phyloP scores from a whole-genome alignment of 2,797 vertebrate species.

The Erpetoichthys calabaricus region DNA sequence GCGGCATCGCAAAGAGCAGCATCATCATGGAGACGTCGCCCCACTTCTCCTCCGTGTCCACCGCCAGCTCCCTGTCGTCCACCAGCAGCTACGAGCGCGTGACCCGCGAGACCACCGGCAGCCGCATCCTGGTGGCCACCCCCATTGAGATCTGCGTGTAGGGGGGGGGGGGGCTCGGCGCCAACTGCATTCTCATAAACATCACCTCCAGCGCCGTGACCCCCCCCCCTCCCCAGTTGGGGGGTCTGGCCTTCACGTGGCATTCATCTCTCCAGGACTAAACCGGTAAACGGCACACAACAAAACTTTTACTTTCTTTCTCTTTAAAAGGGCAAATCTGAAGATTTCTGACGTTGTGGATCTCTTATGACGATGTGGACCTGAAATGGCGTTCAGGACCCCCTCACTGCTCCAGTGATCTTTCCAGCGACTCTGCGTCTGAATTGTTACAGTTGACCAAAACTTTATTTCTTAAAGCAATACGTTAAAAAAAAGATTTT shows the following conservation, averaged over 20 bases:
- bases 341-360: slow-evolving; percentile 5
- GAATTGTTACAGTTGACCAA: slow-evolving; percentile 36
- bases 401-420: slow-evolving; percentile 13
- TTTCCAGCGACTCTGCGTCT: slow-evolving; percentile 10
- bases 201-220: slow-evolving; percentile 5
- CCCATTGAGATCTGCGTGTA: slow-evolving; percentile 69
- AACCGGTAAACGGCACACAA: not conserved
- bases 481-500: slow-evolving; percentile 30
- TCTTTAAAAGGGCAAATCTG: slow-evolving; percentile 11
- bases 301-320: slow-evolving; percentile 14
- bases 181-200: not conserved
- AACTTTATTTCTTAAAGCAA: slow-evolving; percentile 53
- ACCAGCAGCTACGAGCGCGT: slow-evolving; percentile 57
- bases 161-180: not conserved
- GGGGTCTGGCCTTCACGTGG: too few relatives aligned
- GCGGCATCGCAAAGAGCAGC: slow-evolving; percentile 28
- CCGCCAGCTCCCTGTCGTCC: slow-evolving; percentile 54
- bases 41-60: slow-evolving; percentile 53
- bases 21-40: slow-evolving; percentile 42
- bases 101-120: slow-evolving; percentile 49
- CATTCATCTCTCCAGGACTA: not conserved
- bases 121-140: slow-evolving; percentile 54
- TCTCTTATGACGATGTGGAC: slow-evolving; percentile 29
- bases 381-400: not conserved
- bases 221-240: not conserved